Evolutionary conservation across 2,113 vertebrate species (phyloP).

Genomic region (Triplophysa dalaica): DNA sequence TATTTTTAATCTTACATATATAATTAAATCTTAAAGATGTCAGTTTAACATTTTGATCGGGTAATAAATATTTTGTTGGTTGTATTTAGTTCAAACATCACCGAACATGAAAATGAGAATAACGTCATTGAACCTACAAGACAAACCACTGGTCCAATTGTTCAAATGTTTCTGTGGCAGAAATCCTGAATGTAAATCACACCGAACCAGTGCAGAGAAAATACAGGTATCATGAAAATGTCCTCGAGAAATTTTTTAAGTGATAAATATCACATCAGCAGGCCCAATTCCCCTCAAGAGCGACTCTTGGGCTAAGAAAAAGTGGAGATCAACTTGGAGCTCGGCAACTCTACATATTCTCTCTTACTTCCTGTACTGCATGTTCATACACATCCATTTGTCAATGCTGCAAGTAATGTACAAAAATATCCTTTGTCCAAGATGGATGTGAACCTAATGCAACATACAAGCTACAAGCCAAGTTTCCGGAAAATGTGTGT

Average conservation of each 20-base stretch:
- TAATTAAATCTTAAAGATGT: too few species aligned
- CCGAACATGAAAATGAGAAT: too few species aligned
- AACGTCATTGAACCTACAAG: too few species aligned
- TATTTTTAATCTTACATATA: too few species aligned
- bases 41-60: too few species aligned
- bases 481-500: too few species aligned
- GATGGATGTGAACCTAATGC: not conserved
- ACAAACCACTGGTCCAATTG: too few species aligned
- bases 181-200: too few species aligned
- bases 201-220: not conserved
- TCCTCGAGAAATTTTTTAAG: slow-evolving; percentile 1
- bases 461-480: not conserved
- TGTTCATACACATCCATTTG: not conserved
- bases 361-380: not conserved
- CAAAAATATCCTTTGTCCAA: not conserved
- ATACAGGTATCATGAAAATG: not conserved
- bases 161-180: too few species aligned
- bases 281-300: slow-evolving; percentile 23
- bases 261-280: slow-evolving; percentile 32
- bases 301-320: not conserved
- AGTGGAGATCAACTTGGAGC: slow-evolving; percentile 9
- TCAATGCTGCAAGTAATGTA: not conserved
- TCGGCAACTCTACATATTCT: not conserved
- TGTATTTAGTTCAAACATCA: too few species aligned
- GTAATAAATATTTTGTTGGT: too few species aligned